phyloP scores from a whole-genome alignment of 2,888 invertebrate species.

The Cremastinae sp. region DNA sequence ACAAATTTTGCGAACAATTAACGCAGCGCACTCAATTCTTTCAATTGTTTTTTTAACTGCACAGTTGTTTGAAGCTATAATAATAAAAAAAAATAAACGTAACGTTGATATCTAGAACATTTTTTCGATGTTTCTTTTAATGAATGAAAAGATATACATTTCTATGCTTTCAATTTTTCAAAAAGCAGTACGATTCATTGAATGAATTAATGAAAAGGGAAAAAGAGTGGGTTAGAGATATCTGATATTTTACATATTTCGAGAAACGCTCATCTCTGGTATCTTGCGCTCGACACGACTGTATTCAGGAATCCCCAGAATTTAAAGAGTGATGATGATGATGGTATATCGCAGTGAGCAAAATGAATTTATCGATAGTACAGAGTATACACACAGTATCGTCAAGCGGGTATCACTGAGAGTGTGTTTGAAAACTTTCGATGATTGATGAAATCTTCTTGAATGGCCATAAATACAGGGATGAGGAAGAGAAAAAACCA shows the following conservation, averaged over 20 bases:
- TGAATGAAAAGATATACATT: no score
- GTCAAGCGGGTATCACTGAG: constrained; percentile 32
- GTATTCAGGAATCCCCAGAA: constrained; percentile 39
- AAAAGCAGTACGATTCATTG: no score
- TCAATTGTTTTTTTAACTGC: no score
- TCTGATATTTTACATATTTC: no score
- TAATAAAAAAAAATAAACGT: no score
- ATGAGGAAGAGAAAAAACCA: background rate
- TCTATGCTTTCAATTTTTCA: no score
- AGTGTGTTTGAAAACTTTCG: constrained; percentile 29
- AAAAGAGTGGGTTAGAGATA: background rate
- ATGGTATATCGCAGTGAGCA: constrained; percentile 18
- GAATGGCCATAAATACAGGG: constrained; percentile 8
- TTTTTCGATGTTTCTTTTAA: no score
- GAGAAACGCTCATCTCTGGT: constrained; percentile 32
- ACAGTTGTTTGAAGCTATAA: no score
- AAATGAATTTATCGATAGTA: constrained; percentile 51
- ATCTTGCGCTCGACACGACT: constrained; percentile 53
- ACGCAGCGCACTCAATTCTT: no score
- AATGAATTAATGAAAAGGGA: background rate
- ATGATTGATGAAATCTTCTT: constrained; percentile 40
- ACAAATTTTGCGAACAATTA: no score
- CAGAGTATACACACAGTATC: constrained; percentile 40
- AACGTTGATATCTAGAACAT: no score
- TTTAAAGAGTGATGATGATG: constrained; percentile 46